phyloP scores from a whole-genome alignment of 1,140 invertebrate species.

The Drosophila parvula region DNA sequence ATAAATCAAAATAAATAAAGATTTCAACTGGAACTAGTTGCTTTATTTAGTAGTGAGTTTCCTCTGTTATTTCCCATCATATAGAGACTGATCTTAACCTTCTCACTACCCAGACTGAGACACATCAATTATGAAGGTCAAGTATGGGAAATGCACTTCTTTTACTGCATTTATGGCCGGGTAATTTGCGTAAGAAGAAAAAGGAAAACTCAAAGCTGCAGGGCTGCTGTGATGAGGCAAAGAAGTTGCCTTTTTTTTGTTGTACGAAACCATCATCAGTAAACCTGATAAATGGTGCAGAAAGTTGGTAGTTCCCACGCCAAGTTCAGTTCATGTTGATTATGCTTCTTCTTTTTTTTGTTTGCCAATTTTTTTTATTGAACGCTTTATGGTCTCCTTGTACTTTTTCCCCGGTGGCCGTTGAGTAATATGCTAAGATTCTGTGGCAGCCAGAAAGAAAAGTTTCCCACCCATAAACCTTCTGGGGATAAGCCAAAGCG shows the following conservation, averaged over 20 bases:
- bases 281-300: slow-evolving; percentile 51
- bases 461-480: slow-evolving; percentile 33
- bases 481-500: slow-evolving; percentile 5
- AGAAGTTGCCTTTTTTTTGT: slow-evolving; percentile 13
- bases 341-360: slow-evolving; percentile 38
- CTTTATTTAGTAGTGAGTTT: background rate
- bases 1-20: background rate
- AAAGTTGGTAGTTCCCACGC: slow-evolving; percentile 48
- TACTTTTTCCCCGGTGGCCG: slow-evolving; percentile 36
- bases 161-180: slow-evolving; percentile 12
- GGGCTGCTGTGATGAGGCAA: slow-evolving; percentile 19
- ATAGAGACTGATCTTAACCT: background rate
- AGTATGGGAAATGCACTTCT: slow-evolving; percentile 32
- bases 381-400: slow-evolving; percentile 20
- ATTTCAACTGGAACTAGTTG: background rate
- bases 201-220: slow-evolving; percentile 27
- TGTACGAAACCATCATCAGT: slow-evolving; percentile 30
- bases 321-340: slow-evolving; percentile 44
- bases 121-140: slow-evolving; percentile 39
- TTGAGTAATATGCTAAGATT: slow-evolving; percentile 40
- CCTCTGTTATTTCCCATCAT: background rate
- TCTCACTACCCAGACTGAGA: background rate
- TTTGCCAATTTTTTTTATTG: slow-evolving; percentile 40
- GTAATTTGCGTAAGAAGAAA: slow-evolving; percentile 37
- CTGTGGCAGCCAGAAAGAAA: slow-evolving; percentile 8